Evolutionary conservation across 2,113 vertebrate species (phyloP), one percentile per base, ranked within the genome.

Genomic region (Nothocercus nigrocapillus): DNA sequence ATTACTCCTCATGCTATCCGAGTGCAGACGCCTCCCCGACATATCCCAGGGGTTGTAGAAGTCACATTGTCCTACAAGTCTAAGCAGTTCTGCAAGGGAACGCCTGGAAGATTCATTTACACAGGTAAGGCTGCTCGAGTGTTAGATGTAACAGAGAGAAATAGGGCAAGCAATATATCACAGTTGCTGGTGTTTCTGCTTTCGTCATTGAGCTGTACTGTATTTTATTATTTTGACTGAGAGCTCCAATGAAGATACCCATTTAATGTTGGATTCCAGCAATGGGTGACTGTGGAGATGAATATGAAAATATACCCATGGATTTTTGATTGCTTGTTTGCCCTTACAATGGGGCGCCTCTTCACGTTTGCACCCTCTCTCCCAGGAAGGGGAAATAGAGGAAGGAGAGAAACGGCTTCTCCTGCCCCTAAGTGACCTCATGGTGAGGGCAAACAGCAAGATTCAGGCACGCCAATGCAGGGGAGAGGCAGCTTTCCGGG

Each of bases 1-100:
- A 99, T 99, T 96, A 99, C 99, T 66, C 99, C 99, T 30, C 99
- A 99, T 54, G 99, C 99, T 97, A 99, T 99, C 90, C 98, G 99
- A 5, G 99, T 99, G 96, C 99, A 99, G 97, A 99, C 99, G 28
- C 99, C 99, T 69, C 99, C 99, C 88, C 98, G 99, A 96, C 99
- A 99, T 90, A 99, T 99, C 98, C 99, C 99, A 7, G 99, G 99
- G 49, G 99, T 99, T 90, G 99, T 99, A 95, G 99, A 99, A 98
- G 99, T 99, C 96, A 99, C 99, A 95, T 97, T 99, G 98, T 99
- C 99, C 97, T 99, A 99, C 98, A 99, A 99, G 96, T 99, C 99
- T 56, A 99, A 99, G 97, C 99, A 99, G 97, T 99, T 99, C 98
- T 99, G 99, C 98, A 99, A 99, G 98, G 99, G 99, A 95, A 99